Evolutionary conservation across 1,140 invertebrate species (phyloP).

Genomic region (Brachionus manjavacas): DNA sequence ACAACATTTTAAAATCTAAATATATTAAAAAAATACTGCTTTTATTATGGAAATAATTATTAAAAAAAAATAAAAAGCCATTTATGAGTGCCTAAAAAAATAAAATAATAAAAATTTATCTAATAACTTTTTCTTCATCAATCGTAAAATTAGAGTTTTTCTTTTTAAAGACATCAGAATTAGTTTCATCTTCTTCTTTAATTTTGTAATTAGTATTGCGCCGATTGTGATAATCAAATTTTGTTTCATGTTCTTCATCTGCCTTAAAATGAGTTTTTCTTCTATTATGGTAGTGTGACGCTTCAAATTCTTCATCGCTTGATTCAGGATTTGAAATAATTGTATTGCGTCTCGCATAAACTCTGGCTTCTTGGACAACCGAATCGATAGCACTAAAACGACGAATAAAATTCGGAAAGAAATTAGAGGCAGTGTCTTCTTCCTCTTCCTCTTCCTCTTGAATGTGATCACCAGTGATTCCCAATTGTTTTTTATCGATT

Average conservation of each 20-base stretch:
- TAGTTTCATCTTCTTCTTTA: neutral
- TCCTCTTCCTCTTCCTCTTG: neutral
- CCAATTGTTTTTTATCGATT: neutral
- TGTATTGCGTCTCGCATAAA: slow-evolving; percentile 11
- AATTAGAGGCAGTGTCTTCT: neutral
- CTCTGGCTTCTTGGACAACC: neutral
- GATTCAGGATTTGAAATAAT: neutral
- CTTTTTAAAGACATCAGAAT: neutral
- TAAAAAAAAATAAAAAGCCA: neutral
- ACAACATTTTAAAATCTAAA: no score
- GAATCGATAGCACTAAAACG: neutral
- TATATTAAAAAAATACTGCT: no score
- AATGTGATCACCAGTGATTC: neutral
- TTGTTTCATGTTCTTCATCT: neutral
- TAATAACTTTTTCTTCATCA: neutral
- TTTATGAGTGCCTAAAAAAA: neutral
- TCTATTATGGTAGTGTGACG: neutral
- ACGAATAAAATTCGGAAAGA: neutral
- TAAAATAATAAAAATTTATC: neutral
- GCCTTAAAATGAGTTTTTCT: neutral
- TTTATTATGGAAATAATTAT: no score
- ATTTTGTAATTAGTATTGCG: neutral
- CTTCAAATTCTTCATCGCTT: neutral
- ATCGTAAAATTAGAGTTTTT: neutral
- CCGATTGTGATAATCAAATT: neutral